Base-by-base conservation (phyloP, 2,113 vertebrate genomes). In the Poeciliopsis retropinna region DNA sequence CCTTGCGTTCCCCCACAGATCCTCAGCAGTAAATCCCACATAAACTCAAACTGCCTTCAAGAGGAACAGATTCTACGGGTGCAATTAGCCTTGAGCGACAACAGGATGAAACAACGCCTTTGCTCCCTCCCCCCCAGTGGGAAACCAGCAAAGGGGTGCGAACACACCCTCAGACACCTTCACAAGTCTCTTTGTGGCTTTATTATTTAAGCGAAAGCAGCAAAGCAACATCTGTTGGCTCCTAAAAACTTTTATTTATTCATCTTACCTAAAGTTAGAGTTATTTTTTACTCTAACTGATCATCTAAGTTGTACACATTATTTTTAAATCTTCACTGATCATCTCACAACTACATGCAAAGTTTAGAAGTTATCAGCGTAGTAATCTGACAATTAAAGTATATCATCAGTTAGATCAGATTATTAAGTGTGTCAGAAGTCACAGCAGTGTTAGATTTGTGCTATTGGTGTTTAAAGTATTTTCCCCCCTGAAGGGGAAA, bases 1-100 rank as follows among this genome's bases (percentile, higher is more conserved):
- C 86, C 91, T 93, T 88, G 84, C 92, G 92, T 90, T 84, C 14
- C 73, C 4, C 67, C 72, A 68, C 70, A 51, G 41, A 39, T 79
- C 85, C 37, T 57, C 75, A 7, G 69, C 64, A 79, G 81, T 90
- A 90, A 89, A 92, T 85, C 85, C 80, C 60, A 57, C 34, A 66
- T 39, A 73, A 81, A 69, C 71, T 32, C 64, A 3, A n/a, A 28
- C 65, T 37, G 39, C 76, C 83, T 80, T 85, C 82, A 84, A 80
- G 78, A 81, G 84, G 79, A 65, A 71, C 70, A 15, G 77, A 65
- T 62, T 75, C 63, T 70, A 72, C 85, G 39, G 76, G 81, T n/a
- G 72, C 75, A 83, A 82, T 90, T 79, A 83, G 27, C 75, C 73
- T 51, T 41, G 30, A 22, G 77, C 60, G 67, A 69, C 63, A 47